A percentile compares a stretch with the other conserved stretches of the same genome.
These are phyloP conservation scores for Amphimedon queenslandica DNA, from an alignment of 37 sponge, comb jelly and placozoan genomes.

Conservation along the genomic window DNA sequence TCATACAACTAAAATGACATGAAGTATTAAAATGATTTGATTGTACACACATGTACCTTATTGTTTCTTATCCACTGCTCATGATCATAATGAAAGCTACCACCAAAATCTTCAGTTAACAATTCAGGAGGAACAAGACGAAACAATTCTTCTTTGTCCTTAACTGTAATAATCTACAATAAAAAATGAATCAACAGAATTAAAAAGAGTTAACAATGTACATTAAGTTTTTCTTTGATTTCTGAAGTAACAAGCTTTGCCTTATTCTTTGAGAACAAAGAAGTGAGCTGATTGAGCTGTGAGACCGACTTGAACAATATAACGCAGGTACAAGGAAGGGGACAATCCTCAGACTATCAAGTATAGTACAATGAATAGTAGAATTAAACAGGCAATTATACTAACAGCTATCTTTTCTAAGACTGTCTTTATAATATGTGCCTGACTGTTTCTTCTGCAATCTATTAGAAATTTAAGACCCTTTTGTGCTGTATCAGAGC, in stretches of 20 bases:
- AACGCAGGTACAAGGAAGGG: background rate
- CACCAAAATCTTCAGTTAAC: constrained; percentile 45
- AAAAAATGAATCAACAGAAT: background rate
- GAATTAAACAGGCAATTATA: too few species aligned
- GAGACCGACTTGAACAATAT: background rate
- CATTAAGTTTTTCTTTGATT: constrained; percentile 5
- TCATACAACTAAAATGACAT: constrained; percentile 39
- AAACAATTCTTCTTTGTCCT: constrained; percentile 4
- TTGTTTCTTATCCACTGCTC: constrained; percentile 38
- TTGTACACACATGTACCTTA: background rate
- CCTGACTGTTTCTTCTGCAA: constrained; percentile 17
- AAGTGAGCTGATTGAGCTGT: too few species aligned
- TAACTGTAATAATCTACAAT: constrained; percentile 3
- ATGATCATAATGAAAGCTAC: constrained; percentile 53
- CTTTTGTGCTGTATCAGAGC: background rate
- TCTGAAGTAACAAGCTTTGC: background rate
- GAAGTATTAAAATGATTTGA: background rate
- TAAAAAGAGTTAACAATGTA: background rate
- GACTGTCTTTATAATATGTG: constrained; percentile 12
- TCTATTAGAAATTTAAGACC: constrained; percentile 43
- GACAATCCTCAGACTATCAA: background rate
- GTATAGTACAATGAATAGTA: background rate
- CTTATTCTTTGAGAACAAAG: background rate
- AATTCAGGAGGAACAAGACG: background rate
- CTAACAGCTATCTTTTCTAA: constrained; percentile 51